Conservation (phyloP, 2,797 vertebrate species). For the Sphaeramia orbicularis region DNA sequence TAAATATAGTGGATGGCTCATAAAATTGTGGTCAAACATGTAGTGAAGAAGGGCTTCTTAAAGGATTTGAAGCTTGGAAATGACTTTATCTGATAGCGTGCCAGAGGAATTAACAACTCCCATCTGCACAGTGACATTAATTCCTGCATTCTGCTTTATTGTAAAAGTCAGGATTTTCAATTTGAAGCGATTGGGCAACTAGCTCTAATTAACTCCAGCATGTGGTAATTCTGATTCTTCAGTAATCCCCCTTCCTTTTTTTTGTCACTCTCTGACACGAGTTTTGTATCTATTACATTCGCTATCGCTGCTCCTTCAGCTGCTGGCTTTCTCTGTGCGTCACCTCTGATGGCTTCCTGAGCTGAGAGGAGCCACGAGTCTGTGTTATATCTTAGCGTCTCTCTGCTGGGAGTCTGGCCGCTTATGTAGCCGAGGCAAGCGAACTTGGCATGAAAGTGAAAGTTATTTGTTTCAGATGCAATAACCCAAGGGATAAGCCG, state of each 20-base stretch:
- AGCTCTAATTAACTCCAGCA: conserved; percentile 86
- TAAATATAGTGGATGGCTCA: conserved; percentile 33
- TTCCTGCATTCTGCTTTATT: conserved; percentile 80
- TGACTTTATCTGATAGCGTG: conserved; percentile 81
- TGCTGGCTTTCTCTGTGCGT: conserved; percentile 32
- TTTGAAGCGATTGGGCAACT: conserved; percentile 80
- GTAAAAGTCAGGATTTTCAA: conserved; percentile 76
- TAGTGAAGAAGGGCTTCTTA: conserved; percentile 49
- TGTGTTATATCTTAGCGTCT: conserved; percentile 42
- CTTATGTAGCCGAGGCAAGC: conserved; percentile 54
- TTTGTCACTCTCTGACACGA: conserved; percentile 75
- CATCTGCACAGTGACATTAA: conserved; percentile 85
- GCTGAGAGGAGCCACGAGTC: conserved; percentile 60
- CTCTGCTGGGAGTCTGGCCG: conserved; percentile 55
- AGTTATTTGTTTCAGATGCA: conserved; percentile 70
- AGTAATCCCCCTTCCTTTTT: conserved; percentile 79
- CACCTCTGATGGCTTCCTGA: conserved; percentile 52
- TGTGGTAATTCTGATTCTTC: conserved; percentile 84
- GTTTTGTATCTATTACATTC: conserved; percentile 71
- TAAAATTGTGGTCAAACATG: conserved; percentile 58
- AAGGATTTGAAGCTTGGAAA: conserved; percentile 66
- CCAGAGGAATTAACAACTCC: conserved; percentile 79
- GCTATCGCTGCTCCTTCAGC: conserved; percentile 55
- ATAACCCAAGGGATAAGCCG: conserved; percentile 64
- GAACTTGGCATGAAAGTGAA: conserved; percentile 56